Conservation (phyloP, 2,113 vertebrate genomes). For the Crotalus helleri region DNA sequence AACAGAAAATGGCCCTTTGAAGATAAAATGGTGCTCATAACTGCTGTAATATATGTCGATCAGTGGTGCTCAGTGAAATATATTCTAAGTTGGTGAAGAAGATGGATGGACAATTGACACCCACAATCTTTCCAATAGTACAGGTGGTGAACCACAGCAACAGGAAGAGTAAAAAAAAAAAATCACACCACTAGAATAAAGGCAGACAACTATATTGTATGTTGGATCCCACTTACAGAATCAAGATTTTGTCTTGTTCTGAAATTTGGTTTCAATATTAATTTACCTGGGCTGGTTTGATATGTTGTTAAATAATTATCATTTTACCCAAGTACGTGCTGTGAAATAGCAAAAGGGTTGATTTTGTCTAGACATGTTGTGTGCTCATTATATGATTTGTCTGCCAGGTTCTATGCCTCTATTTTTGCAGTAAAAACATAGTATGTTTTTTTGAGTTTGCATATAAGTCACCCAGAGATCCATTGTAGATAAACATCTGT, state of each 20-base stretch:
- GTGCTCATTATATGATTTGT: background rate
- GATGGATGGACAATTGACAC: background rate
- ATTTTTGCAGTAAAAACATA: background rate
- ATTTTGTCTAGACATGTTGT: background rate
- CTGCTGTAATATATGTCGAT: background rate
- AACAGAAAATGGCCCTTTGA: background rate
- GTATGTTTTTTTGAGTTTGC: background rate
- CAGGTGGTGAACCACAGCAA: no score
- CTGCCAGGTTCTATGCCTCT: background rate
- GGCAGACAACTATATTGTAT: background rate
- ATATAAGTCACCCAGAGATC: background rate
- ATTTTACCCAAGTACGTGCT: background rate
- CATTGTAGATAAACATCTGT: background rate
- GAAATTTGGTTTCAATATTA: no score
- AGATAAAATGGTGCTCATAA: background rate
- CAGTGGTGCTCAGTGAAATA: background rate
- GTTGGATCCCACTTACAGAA: no score
- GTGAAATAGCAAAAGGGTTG: background rate
- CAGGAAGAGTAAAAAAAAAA: background rate
- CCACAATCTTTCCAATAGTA: background rate
- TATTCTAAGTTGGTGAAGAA: background rate
- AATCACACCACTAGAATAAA: background rate
- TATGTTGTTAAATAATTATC: background rate
- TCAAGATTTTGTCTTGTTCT: no score
- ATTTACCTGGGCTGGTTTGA: background rate